Conservation (phyloP, 1,140 invertebrate genomes). For the Fopius arisanus region DNA sequence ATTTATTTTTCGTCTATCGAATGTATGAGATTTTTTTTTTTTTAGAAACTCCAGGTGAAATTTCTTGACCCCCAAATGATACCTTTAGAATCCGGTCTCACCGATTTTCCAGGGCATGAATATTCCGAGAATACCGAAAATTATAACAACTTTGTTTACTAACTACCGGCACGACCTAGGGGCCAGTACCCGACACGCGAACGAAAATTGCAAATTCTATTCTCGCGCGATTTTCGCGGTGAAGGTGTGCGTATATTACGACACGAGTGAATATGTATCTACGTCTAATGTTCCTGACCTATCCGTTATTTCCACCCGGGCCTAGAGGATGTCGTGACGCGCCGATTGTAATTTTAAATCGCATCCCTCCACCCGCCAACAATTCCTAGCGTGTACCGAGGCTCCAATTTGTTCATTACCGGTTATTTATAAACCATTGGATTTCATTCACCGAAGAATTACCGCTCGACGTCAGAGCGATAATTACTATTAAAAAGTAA, state of each 20-base stretch:
- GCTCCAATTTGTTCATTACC: not conserved
- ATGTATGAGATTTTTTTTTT: too few relatives aligned
- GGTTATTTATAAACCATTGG: not conserved
- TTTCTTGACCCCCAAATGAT: too few relatives aligned
- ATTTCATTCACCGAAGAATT: too few relatives aligned
- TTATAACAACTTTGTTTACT: not conserved
- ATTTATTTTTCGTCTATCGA: too few relatives aligned
- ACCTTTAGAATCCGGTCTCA: too few relatives aligned
- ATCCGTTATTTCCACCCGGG: not conserved
- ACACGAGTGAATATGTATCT: not conserved
- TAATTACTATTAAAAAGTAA: too few relatives aligned
- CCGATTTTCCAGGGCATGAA: too few relatives aligned
- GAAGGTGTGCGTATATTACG: not conserved
- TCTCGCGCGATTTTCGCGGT: not conserved
- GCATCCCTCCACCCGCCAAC: not conserved
- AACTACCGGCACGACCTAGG: too few relatives aligned
- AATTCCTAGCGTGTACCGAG: not conserved
- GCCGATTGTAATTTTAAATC: not conserved
- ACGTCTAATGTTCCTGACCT: not conserved
- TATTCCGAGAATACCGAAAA: not conserved
- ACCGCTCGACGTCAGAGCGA: too few relatives aligned
- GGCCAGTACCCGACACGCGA: too few relatives aligned
- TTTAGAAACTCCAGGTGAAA: too few relatives aligned
- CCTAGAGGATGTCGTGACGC: not conserved
- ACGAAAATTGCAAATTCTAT: not conserved